Evolutionary conservation across 2,888 invertebrate genomes (phyloP), one percentile per base, ranked within the genome.

Genomic region (Hirtodrosophila duncani): DNA sequence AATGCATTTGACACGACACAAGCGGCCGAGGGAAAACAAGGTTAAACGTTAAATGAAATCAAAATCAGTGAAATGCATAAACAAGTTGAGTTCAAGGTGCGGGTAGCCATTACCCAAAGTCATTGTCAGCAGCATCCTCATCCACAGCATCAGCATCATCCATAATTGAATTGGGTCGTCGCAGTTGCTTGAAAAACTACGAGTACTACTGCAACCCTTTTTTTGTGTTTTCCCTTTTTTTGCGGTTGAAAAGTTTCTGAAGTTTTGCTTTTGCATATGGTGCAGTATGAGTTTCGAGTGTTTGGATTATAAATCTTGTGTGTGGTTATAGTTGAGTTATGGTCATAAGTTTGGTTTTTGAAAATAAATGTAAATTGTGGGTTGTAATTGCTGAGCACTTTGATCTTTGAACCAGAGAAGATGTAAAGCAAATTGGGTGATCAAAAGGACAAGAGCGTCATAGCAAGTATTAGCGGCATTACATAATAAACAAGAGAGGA

Each of bases 1-100:
- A 77, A 77, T 77, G 81, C 79, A 70, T 60, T 67, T 74, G 81
- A 64, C 78, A 62, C 64, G 49, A 78, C 64, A 74, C 81, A 68
- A 63, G 63, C 62, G 45, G 29, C 36, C 23, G 44, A 11, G 38
- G 27, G 21, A 49, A 50, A 52, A 37, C 36, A 43, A 81, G 74
- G n/a, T n/a, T n/a, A 77, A 77, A 74, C 69, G 74, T 72, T 74
- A 77, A 72, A 55, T 61, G 44, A 43, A 81, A 75, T 78, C 78
- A 67, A 70, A 81, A 78, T 74, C 62, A 55, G 42, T 52, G 55
- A 58, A 74, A 48, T 50, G 39, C 50, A 78, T 57, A 74, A 78
- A 74, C 70, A 64, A 81, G 75, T n/a, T n/a, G 67, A 14, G 14
- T 51, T 60, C 48, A 64, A 70, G 65, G 67, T 70, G 79, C 71